These are phyloP conservation scores for Phymastichus coffea DNA, from an alignment of 1,140 invertebrate species.

Conservation along the genomic window DNA sequence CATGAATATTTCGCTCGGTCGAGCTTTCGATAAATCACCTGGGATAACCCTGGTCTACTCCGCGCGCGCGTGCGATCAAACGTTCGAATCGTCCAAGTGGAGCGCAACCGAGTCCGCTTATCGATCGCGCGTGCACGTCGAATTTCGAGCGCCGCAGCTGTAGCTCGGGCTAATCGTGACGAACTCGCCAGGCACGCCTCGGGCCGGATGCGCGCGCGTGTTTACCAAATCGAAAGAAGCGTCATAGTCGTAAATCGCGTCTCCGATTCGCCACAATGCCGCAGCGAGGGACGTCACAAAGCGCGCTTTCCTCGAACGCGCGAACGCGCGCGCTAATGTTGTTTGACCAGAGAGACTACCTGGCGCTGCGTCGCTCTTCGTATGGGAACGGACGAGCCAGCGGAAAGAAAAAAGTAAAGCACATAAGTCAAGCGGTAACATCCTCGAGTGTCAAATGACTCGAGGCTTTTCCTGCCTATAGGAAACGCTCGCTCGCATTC, in stretches of 20 bases:
- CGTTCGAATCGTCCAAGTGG: too few relatives aligned
- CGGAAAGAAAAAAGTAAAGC: background rate
- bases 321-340: conserved; percentile 1
- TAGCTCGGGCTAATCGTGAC: too few relatives aligned
- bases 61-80: too few relatives aligned
- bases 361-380: conserved; percentile 13
- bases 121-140: too few relatives aligned
- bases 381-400: background rate
- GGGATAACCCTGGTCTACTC: too few relatives aligned
- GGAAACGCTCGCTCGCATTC: too few relatives aligned
- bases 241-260: conserved; percentile 12
- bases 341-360: conserved; percentile 23
- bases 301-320: background rate
- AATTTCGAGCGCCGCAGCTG: too few relatives aligned
- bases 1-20: background rate
- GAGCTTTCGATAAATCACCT: too few relatives aligned
- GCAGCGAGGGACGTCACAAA: too few relatives aligned
- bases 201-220: conserved; percentile 8
- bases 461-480: conserved; percentile 5
- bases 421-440: conserved; percentile 15
- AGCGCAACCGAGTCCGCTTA: too few relatives aligned
- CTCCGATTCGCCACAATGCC: conserved; percentile 14
- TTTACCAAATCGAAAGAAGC: conserved; percentile 27
- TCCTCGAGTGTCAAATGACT: conserved; percentile 13
- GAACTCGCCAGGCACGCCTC: background rate